These are phyloP conservation scores for Patiria miniata DNA, from an alignment of 35 echinoderm and acorn worm species.

Conservation along the genomic window DNA sequence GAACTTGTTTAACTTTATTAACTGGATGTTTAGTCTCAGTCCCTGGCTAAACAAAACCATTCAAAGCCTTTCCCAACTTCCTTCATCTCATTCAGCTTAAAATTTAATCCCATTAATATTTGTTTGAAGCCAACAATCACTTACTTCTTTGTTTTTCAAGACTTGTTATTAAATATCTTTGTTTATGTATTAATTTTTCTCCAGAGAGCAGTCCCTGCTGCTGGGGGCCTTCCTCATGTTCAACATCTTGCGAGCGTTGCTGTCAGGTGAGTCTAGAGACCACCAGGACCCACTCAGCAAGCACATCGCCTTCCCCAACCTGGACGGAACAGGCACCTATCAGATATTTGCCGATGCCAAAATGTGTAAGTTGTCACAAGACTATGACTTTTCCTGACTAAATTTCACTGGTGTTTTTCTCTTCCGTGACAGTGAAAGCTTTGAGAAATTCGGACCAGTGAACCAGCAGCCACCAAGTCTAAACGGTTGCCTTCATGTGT, in stretches of 20 bases:
- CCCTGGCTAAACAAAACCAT: too few relatives aligned
- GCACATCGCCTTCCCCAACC: conserved; percentile 82
- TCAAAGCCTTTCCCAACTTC: too few relatives aligned
- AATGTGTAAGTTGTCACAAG: conserved; percentile 64
- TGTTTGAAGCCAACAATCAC: too few relatives aligned
- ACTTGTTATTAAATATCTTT: too few relatives aligned
- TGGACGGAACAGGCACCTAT: conserved; percentile 84
- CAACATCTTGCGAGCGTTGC: conserved; percentile 63
- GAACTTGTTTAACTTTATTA: too few relatives aligned
- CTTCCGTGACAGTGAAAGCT: too few relatives aligned
- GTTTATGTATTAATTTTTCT: conserved; percentile 13
- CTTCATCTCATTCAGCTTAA: too few relatives aligned
- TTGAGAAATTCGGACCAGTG: not conserved
- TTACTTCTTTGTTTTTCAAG: too few relatives aligned
- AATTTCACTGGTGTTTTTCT: too few relatives aligned
- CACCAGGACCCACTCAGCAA: conserved; percentile 41
- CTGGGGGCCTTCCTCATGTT: conserved; percentile 71
- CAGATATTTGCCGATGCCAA: conserved; percentile 94
- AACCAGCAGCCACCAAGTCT: not conserved
- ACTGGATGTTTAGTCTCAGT: too few relatives aligned
- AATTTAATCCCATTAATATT: too few relatives aligned
- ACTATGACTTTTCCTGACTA: too few relatives aligned
- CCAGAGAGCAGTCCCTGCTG: conserved; percentile 64
- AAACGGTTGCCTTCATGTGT: not conserved
- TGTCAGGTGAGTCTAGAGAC: conserved; percentile 46